These are phyloP conservation scores for Rhagophthalmus giganteus DNA, from an alignment of 2,888 invertebrate species.

Conservation along the genomic window DNA sequence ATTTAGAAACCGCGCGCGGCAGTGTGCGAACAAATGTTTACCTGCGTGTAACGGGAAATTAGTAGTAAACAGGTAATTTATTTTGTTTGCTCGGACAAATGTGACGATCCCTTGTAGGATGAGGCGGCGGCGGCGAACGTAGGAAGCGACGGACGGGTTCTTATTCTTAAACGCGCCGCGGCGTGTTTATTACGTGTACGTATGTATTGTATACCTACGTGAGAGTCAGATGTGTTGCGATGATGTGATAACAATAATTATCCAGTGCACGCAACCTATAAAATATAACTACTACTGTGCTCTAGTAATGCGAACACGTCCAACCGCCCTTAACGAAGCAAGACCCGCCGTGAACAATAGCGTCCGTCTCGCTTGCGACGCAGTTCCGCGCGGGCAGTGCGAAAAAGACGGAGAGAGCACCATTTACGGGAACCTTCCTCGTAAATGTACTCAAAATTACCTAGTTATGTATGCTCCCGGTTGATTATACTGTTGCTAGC, in stretches of 20 bases:
- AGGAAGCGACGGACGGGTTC: too few species aligned
- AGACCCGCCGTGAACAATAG: constrained; percentile 3
- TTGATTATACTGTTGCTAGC: constrained; percentile 11
- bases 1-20: too few species aligned
- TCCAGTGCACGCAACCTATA: constrained; percentile 29
- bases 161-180: too few species aligned
- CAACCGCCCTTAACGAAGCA: constrained; percentile 10
- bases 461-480: constrained; percentile 5
- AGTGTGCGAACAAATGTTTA: too few species aligned
- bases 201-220: too few species aligned
- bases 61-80: too few species aligned
- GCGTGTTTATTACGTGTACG: too few species aligned
- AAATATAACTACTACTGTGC: constrained; percentile 24
- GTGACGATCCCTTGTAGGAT: too few species aligned
- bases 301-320: constrained; percentile 27
- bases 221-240: constrained; percentile 31
- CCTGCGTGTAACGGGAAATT: too few species aligned
- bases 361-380: neutral
- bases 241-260: constrained; percentile 34
- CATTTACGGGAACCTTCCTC: neutral
- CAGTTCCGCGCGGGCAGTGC: neutral
- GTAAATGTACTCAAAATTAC: constrained; percentile 9
- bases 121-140: too few species aligned
- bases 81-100: too few species aligned
- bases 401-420: neutral